Conservation (phyloP, 2,113 vertebrate genomes). For the Mustela nigripes region DNA sequence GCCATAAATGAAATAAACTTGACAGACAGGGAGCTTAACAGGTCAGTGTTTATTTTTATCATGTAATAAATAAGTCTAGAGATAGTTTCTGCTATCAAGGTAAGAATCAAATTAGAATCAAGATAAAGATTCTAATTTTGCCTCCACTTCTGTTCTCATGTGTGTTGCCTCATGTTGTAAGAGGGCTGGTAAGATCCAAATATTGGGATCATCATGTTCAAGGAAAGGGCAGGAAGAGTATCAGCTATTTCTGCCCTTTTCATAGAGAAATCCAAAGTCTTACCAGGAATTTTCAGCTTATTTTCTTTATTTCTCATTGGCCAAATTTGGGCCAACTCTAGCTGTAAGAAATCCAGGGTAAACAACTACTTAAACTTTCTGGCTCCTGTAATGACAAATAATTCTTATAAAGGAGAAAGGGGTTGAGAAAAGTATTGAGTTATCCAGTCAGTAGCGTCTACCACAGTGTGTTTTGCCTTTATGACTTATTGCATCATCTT, state of each 20-base stretch:
- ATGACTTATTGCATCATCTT: neutral
- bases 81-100: neutral
- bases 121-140: neutral
- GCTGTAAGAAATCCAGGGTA: neutral
- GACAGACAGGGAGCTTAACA: neutral
- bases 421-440: neutral
- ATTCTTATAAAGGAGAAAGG: neutral
- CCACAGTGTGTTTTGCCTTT: neutral
- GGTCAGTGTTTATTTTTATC: slow-evolving; percentile 12
- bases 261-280: neutral
- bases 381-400: neutral
- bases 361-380: neutral
- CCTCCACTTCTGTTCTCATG: neutral
- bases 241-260: neutral
- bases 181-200: neutral
- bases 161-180: neutral
- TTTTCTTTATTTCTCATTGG: neutral
- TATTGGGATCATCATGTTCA: neutral
- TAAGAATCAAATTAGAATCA: no score
- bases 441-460: neutral
- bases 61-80: neutral
- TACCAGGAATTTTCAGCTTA: neutral
- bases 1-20: slow-evolving; percentile 3
- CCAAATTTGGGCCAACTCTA: neutral
- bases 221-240: neutral